Evolutionary conservation across 30 jellyfish, hydroid and myxozoan genomes (phyloP).

Genomic region (Chrysaora quinquecirrha): DNA sequence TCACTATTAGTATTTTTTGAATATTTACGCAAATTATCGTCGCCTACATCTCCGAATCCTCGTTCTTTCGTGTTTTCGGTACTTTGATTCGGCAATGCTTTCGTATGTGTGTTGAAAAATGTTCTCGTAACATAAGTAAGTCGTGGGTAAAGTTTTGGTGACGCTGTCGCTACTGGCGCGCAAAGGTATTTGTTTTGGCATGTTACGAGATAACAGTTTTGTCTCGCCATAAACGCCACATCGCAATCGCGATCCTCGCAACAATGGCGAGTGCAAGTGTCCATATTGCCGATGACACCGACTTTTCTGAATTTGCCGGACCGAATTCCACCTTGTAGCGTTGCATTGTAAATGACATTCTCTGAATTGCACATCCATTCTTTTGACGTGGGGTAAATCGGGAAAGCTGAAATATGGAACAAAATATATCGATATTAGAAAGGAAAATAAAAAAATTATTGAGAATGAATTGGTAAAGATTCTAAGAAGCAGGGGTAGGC

Average conservation of each 20-base stretch:
- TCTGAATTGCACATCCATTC: conserved; percentile 97
- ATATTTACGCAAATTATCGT: conserved; percentile 4
- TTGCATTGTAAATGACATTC: conserved; percentile 70
- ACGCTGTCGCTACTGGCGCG: conserved; percentile 84
- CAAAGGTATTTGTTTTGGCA: conserved; percentile 84
- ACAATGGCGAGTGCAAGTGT: conserved; percentile 79
- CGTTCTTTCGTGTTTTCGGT: conserved; percentile 1
- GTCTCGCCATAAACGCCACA: conserved; percentile 94
- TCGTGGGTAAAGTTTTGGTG: conserved; percentile 77
- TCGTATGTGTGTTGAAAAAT: conserved; percentile 38
- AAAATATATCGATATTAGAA: not conserved
- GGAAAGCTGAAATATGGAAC: conserved; percentile 59
- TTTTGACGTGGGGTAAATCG: conserved; percentile 77
- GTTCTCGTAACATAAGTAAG: conserved; percentile 79
- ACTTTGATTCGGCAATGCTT: conserved; percentile 13
- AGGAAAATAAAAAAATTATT: too few species aligned
- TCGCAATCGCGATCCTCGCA: conserved; percentile 94
- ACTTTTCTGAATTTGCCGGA: conserved; percentile 93
- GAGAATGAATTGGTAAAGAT: too few species aligned
- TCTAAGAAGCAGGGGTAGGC: too few species aligned
- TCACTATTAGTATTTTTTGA: not conserved
- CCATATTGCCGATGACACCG: conserved; percentile 77
- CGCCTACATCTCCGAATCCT: conserved; percentile 64
- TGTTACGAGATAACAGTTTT: conserved; percentile 88
- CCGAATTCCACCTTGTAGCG: conserved; percentile 93